Base-by-base conservation (phyloP, 30 jellyfish, hydroid and myxozoan species). In the Chrysaora quinquecirrha region DNA sequence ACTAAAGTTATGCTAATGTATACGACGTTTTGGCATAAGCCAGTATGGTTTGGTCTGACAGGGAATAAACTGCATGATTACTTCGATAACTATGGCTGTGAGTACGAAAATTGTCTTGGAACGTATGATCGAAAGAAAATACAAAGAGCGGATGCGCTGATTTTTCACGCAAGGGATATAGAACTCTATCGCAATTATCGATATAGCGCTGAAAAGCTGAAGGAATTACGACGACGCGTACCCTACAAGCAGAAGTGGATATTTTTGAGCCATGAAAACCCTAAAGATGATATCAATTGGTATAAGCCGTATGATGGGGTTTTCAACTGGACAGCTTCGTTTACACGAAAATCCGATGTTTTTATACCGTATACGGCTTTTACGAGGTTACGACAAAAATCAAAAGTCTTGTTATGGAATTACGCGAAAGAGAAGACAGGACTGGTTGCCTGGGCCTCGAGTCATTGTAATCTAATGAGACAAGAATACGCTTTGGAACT, bases 261-360 rank as follows among this genome's bases (percentile, higher is more conserved):
- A 11, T 95, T 88, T 89, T 77, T 96, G 56, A 88, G 91, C 71
- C 99, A 95, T 58, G 97, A 95, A 56, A 83, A 87, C 30, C 99
- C 99, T 7, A 30, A 24, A 29, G n/a, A 76, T 14, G 68, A 50
- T 52, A 19, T 20, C 0, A 29, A 47, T 9, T 32, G 62, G 11
- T 87, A 87, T 69, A 35, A 82, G 32, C 94, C 98, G 24, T 89
- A 80, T 60, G 88, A 82, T 69, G 94, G 96, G 18, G 52, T 88
- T 12, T 95, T 95, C 76, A 95, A 95, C 64, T 83, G 97, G 99
- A 95, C 99, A 6, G 87, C 90, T 54, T 83, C 97, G 2, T 95
- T 78, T 56, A 67, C 86, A 27, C 87, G 90, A 28, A 49, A 63
- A 56, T 95, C 99, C 0, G 96, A 89, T 56, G 64, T 95, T 1